Evolutionary conservation across 2,797 vertebrate species (phyloP).

Genomic region (Ctenopoma kingsleyae): DNA sequence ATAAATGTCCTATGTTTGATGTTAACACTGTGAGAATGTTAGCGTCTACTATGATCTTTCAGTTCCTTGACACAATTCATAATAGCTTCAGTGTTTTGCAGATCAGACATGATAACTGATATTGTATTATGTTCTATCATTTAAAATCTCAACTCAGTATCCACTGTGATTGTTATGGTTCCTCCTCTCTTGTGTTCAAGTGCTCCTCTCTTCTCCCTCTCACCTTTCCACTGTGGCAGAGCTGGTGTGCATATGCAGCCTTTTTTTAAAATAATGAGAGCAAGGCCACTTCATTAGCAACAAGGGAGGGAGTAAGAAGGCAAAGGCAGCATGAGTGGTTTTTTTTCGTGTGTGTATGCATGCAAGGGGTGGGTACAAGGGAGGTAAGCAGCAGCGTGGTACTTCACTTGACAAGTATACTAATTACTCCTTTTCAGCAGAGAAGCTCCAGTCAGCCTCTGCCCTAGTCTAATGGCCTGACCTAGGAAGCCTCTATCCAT

Average conservation of each 20-base stretch:
- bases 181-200: constrained; percentile 64
- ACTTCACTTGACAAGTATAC: constrained; percentile 98
- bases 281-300: constrained; percentile 95
- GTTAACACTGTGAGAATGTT: constrained; percentile 78
- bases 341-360: constrained; percentile 55
- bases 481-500: constrained; percentile 81
- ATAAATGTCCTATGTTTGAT: constrained; percentile 79
- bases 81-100: constrained; percentile 69
- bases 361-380: constrained; percentile 56
- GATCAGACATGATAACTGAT: constrained; percentile 73
- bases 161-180: constrained; percentile 57
- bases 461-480: constrained; percentile 94
- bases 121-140: constrained; percentile 60
- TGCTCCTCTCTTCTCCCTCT: constrained; percentile 53
- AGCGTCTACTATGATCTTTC: constrained; percentile 61
- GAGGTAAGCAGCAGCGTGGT: constrained; percentile 93
- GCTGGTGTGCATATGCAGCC: constrained; percentile 81
- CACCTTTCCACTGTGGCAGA: constrained; percentile 76
- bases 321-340: constrained; percentile 75
- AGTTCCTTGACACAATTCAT: constrained; percentile 75
- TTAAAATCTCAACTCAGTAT: constrained; percentile 54
- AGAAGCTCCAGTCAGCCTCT: constrained; percentile 91
- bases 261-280: constrained; percentile 91
- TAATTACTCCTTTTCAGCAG: constrained; percentile 95
- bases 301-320: constrained; percentile 75